Conservation (phyloP, 2,113 vertebrate species). For the Cettia cetti region DNA sequence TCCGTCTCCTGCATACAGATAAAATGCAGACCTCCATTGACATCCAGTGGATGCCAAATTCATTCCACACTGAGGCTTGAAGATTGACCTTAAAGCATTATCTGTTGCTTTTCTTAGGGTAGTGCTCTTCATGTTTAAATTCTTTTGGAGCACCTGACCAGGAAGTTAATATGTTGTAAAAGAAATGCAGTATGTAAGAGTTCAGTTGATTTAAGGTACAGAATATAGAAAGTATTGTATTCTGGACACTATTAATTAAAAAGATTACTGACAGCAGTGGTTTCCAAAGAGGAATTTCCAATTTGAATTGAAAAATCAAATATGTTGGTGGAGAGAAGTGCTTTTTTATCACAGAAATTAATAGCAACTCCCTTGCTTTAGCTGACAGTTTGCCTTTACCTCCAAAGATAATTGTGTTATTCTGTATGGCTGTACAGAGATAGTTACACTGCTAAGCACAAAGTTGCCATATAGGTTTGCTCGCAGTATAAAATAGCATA, state of each 20-base stretch:
- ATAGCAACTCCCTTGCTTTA: background rate
- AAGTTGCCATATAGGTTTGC: background rate
- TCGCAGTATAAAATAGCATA: background rate
- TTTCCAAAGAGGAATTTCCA: conserved; percentile 12
- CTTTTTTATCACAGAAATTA: background rate
- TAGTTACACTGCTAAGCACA: background rate
- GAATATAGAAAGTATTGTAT: background rate
- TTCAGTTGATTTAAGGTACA: background rate
- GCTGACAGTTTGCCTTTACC: background rate
- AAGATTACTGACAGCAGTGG: background rate
- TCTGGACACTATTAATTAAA: conserved; percentile 3
- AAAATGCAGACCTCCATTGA: background rate
- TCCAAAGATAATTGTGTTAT: background rate
- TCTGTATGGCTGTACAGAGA: background rate
- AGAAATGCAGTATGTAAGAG: background rate
- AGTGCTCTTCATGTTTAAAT: background rate
- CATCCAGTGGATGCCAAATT: background rate
- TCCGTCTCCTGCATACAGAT: background rate
- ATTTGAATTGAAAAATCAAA: background rate
- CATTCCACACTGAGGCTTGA: background rate
- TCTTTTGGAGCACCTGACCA: background rate
- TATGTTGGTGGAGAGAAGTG: background rate
- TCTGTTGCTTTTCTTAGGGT: background rate
- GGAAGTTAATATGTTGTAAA: background rate
- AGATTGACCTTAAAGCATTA: background rate